Percentiles rank a stretch among this genome's conserved stretches.
Evolutionary conservation across 2,888 invertebrate genomes (phyloP).

Genomic region (Eulithis prunata): DNA sequence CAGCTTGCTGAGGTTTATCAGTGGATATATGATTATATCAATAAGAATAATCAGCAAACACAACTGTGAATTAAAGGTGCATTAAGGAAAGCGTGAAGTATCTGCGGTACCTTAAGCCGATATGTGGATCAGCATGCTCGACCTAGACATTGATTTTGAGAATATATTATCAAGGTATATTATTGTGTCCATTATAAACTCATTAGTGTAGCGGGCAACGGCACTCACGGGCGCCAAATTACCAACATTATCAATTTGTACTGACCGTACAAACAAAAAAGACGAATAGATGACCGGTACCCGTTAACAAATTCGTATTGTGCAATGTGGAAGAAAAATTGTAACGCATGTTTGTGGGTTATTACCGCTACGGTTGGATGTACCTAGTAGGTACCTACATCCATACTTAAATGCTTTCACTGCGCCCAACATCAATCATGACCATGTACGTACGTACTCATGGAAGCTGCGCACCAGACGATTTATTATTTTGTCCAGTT

Average conservation of each 20-base stretch:
- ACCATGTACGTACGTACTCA: neutral
- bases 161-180: slow-evolving; percentile 79
- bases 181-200: slow-evolving; percentile 82
- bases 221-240: slow-evolving; percentile 80
- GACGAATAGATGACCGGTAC: slow-evolving; percentile 79
- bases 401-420: slow-evolving; percentile 75
- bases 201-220: slow-evolving; percentile 83
- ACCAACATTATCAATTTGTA: slow-evolving; percentile 84
- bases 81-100: slow-evolving; percentile 5
- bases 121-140: slow-evolving; percentile 40
- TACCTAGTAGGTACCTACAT: slow-evolving; percentile 50
- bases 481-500: too few relatives aligned
- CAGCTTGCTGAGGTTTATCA: too few relatives aligned
- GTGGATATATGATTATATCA: too few relatives aligned
- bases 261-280: slow-evolving; percentile 81
- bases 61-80: slow-evolving; percentile 1
- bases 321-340: slow-evolving; percentile 83
- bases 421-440: slow-evolving; percentile 72
- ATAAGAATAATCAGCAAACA: too few relatives aligned
- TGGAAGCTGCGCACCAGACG: too few relatives aligned
- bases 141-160: slow-evolving; percentile 82
- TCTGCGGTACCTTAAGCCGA: neutral
- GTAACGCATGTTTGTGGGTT: slow-evolving; percentile 76
- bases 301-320: slow-evolving; percentile 84
- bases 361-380: slow-evolving; percentile 71